phyloP scores from a whole-genome alignment of 2,888 invertebrate genomes.

The Pteria penguin region DNA sequence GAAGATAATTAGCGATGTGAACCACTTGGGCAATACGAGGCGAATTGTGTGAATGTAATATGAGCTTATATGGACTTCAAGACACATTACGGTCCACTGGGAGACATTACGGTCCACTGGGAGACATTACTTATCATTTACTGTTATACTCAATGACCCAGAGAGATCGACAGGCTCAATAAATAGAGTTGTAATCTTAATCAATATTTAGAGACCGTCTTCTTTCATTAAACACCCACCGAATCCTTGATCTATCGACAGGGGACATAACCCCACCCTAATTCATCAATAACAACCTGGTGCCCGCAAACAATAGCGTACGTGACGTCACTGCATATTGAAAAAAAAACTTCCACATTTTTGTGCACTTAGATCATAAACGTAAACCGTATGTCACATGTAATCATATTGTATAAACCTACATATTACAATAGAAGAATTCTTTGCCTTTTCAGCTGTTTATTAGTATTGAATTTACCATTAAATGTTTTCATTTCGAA shows the following conservation, averaged over 20 bases:
- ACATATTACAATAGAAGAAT: background rate
- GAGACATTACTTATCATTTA: background rate
- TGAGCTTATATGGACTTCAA: background rate
- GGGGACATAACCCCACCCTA: too few species aligned
- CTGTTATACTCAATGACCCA: background rate
- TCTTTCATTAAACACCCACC: background rate
- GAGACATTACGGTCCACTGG: background rate
- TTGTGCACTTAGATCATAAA: background rate
- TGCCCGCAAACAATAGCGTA: background rate
- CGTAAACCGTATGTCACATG: background rate
- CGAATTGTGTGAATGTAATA: background rate
- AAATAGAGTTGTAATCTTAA: background rate
- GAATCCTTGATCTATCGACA: background rate
- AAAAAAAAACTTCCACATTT: background rate
- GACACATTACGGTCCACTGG: background rate
- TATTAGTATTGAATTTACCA: background rate
- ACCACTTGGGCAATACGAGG: background rate
- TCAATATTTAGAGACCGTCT: background rate
- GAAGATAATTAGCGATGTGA: too few species aligned
- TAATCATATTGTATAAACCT: background rate
- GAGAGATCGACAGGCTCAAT: background rate
- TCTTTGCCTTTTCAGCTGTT: slow-evolving; percentile 1
- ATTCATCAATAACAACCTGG: background rate
- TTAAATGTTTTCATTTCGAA: slow-evolving; percentile 2
- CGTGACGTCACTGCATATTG: too few species aligned